phyloP scores from a whole-genome alignment of 2,113 vertebrate species.

The Brachyhypopomus occidentalis region DNA sequence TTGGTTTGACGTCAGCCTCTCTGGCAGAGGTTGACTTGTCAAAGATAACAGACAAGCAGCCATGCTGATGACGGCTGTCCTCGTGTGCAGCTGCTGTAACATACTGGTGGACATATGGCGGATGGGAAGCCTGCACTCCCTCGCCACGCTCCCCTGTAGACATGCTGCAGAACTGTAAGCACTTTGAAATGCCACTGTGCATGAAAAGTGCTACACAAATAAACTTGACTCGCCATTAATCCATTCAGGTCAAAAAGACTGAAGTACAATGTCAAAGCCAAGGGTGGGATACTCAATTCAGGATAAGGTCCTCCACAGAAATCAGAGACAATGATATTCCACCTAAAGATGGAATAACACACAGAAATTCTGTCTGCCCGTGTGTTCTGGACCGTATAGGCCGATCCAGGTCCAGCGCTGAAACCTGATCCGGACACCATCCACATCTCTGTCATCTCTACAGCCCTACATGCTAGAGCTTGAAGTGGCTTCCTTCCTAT shows the following conservation, averaged over 20 bases:
- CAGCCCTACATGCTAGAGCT: not conserved
- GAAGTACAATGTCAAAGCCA: not conserved
- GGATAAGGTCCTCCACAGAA: not conserved
- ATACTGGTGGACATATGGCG: conserved; percentile 32
- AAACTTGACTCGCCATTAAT: conserved; percentile 1
- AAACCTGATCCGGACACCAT: not conserved
- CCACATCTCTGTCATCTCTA: not conserved
- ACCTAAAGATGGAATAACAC: not conserved
- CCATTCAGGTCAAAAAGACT: not conserved
- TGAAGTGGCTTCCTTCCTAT: not conserved
- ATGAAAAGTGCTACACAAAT: no score
- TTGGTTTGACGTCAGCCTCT: conserved; percentile 21
- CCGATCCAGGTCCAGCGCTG: no score
- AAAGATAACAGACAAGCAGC: conserved; percentile 24
- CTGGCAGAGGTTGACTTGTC: not conserved
- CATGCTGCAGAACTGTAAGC: conserved; percentile 26
- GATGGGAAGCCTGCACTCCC: conserved; percentile 3
- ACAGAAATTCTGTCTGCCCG: not conserved
- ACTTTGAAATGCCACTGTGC: no score
- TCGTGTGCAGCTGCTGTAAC: conserved; percentile 18
- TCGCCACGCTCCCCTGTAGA: conserved; percentile 4
- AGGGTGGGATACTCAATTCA: not conserved
- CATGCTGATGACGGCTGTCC: conserved; percentile 33
- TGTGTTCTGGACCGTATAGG: not conserved
- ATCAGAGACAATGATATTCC: not conserved